These are phyloP conservation scores for Nasonovia ribisnigri DNA, from an alignment of 2,888 invertebrate genomes.

Conservation along the genomic window DNA sequence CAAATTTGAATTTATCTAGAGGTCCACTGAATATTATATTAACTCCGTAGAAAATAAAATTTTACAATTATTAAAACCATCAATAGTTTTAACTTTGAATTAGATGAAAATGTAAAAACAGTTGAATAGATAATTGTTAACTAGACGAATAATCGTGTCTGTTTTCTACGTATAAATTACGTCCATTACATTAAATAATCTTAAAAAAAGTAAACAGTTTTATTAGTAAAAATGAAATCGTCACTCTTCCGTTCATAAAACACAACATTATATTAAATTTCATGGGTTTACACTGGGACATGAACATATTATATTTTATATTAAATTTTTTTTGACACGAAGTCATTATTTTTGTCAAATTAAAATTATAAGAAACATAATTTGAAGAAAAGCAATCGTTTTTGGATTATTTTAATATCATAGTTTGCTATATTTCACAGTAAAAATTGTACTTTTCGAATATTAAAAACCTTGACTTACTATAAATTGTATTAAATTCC, in stretches of 20 bases:
- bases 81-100: background rate
- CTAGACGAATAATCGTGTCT: background rate
- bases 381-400: background rate
- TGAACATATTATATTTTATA: background rate
- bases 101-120: background rate
- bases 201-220: background rate
- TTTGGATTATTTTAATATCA: background rate
- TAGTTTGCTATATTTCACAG: background rate
- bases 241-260: background rate
- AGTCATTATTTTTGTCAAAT: background rate
- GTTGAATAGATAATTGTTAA: background rate
- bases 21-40: background rate
- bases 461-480: background rate
- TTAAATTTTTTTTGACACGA: background rate
- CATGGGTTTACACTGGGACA: too few species aligned
- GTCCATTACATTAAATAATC: background rate
- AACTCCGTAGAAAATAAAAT: background rate
- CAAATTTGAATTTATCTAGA: background rate
- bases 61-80: background rate
- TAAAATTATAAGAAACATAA: background rate
- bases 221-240: background rate
- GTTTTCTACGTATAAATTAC: background rate
- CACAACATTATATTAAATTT: background rate
- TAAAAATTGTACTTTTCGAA: background rate
- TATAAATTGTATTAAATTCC: background rate